These are phyloP conservation scores for Xenopus petersii DNA, from an alignment of 2,797 vertebrate genomes.

Conservation along the genomic window DNA sequence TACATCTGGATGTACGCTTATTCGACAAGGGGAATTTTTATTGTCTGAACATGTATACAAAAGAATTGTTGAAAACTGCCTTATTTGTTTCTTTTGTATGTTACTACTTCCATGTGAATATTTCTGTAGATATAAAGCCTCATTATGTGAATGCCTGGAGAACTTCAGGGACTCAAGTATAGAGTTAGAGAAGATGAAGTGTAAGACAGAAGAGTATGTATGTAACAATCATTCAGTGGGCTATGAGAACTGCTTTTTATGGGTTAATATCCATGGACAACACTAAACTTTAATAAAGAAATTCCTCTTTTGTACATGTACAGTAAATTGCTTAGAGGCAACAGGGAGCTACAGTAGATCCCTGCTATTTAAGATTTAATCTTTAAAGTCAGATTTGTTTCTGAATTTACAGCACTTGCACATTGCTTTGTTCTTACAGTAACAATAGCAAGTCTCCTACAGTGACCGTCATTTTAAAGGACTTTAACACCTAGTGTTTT, in stretches of 20 bases:
- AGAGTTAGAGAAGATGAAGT: conserved; percentile 65
- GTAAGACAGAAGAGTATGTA: conserved; percentile 58
- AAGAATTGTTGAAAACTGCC: conserved; percentile 77
- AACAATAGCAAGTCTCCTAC: conserved; percentile 55
- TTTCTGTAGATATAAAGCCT: conserved; percentile 78
- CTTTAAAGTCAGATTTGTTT: conserved; percentile 57
- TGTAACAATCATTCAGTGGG: conserved; percentile 69
- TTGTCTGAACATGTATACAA: conserved; percentile 79
- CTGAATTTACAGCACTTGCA: conserved; percentile 66
- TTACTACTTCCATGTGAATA: conserved; percentile 81
- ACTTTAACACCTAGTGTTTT: conserved; percentile 19
- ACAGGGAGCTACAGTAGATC: conserved; percentile 57
- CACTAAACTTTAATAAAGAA: conserved; percentile 48
- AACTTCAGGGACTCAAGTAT: conserved; percentile 58
- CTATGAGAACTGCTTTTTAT: conserved; percentile 70
- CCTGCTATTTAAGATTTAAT: conserved; percentile 65
- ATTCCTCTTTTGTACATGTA: conserved; percentile 68
- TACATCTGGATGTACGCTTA: conserved; percentile 77
- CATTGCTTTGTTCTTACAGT: conserved; percentile 53
- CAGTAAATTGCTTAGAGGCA: conserved; percentile 57
- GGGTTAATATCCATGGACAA: conserved; percentile 74
- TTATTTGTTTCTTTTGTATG: conserved; percentile 73
- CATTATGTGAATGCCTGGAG: conserved; percentile 53
- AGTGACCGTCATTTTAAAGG: conserved; percentile 55
- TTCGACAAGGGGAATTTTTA: conserved; percentile 75